Base-by-base conservation (phyloP, 2,113 vertebrate genomes). In the Zosterops hypoxanthus region DNA sequence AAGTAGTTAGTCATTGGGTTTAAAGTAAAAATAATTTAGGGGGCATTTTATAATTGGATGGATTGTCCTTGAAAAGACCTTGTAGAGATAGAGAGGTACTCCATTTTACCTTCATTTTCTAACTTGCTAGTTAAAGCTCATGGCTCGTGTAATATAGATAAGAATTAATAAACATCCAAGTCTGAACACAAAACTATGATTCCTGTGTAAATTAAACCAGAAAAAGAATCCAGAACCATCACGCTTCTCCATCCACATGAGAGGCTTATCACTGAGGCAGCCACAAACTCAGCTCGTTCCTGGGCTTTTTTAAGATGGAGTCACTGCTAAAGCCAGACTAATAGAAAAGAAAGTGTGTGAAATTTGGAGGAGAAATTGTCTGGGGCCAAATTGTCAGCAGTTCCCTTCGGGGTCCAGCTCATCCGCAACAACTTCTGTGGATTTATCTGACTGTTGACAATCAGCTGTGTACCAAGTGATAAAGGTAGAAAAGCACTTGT, bases 391-490 rank as follows among this genome's bases (percentile, higher is more conserved):
- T 69, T 70, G 59, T 70, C 8, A 80, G 42, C 33, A 61, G 21
- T n/a, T 93, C 25, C 1, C 0, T 8, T 14, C 14, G 52, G 71
- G 55, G 23, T 18, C 39, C 68, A 55, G 12, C 39, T 46, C 33
- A 61, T 5, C 39, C 16, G 39, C 55, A 50, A 3, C 6, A 13
- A 66, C 46, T 26, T 55, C 34, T 1, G 0, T 50, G 24, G 59
- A 70, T 86, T 57, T 86, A 59, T 10, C n/a, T 0, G 2, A 14
- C 7, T 18, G 31, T 11, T 1, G 4, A 41, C 12, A 47, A 52
- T 49, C 52, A 59, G 57, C 26, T 6, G 4, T 2, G 5, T 22
- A 33, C 25, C 17, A 11, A 76, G 31, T 0, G 0, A 14, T 6
- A 44, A 70, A 14, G 24, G 24, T 16, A 28, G 41, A 72, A 65